phyloP scores from a whole-genome alignment of 64 coral and sea anemone species.

The Orbicella faveolata region DNA sequence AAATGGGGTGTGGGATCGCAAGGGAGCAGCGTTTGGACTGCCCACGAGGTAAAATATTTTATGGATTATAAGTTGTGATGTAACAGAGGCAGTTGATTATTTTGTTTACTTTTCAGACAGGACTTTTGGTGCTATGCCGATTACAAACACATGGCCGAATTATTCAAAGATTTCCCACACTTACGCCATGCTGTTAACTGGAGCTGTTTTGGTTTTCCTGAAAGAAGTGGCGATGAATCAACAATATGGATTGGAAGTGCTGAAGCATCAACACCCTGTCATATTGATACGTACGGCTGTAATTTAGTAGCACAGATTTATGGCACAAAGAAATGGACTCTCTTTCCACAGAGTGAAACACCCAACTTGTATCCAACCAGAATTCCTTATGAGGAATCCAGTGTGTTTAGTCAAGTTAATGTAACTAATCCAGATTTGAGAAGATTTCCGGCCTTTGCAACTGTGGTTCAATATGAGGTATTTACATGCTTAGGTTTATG shows the following conservation, averaged over 20 bases:
- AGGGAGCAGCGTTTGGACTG: too few species aligned
- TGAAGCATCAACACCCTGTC: conserved; percentile 89
- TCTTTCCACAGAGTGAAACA: conserved; percentile 81
- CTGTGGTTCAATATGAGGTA: conserved; percentile 79
- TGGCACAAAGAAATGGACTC: conserved; percentile 90
- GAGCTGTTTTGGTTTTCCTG: conserved; percentile 85
- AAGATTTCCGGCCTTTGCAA: conserved; percentile 69
- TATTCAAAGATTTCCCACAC: conserved; percentile 75
- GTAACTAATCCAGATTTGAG: conserved; percentile 67
- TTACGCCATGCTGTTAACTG: conserved; percentile 71
- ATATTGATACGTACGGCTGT: conserved; percentile 94
- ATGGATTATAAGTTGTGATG: not conserved
- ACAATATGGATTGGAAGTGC: conserved; percentile 97
- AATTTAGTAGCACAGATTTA: conserved; percentile 96
- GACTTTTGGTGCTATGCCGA: conserved; percentile 98
- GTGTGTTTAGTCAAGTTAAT: conserved; percentile 89
- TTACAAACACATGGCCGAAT: conserved; percentile 99
- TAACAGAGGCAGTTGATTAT: not conserved
- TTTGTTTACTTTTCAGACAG: conserved; percentile 50
- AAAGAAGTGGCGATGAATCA: conserved; percentile 80
- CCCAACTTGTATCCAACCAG: conserved; percentile 84
- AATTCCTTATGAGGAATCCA: conserved; percentile 99
- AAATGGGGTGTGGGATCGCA: too few species aligned
- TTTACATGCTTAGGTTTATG: not conserved
- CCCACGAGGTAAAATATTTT: not conserved